Base-by-base conservation (phyloP, 2,113 vertebrate species). In the Tetraodon nigroviridis region DNA sequence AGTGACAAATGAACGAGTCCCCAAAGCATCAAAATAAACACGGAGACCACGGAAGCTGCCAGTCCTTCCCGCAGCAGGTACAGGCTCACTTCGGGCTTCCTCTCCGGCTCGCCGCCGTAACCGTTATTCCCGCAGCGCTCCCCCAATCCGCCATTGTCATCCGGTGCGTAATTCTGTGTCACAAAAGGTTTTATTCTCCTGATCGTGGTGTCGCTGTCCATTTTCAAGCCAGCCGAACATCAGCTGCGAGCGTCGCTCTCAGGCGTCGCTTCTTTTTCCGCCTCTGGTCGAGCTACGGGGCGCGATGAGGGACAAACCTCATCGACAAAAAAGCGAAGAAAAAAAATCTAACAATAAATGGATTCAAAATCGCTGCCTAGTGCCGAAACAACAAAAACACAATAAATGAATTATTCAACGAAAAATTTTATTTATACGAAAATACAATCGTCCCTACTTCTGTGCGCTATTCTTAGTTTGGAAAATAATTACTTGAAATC, bases 161-260 rank as follows among this genome's bases (percentile, higher is more conserved):
- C 51, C 15, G 62, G 55, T 2, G 6, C 47, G 32, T 75, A 79
- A 7, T 58, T 76, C 8, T 67, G 69, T 5, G 69, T 63, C 50
- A 64, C 76, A 13, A 64, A 55, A 15, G 76, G 6, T 75, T 88
- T 88, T 67, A 87, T 63, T 77, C 90, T 86, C 69, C 90, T 71
- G 59, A 92, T 54, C 8, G 89, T 61, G 53, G 83, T 88, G 68
- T 90, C 90, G 63, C 80, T 87, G 75, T 92, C 90, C 91, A 92
- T 92, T 50, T 48, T 84, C 55, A 37, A 72, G 80, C 45, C 68
- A 76, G 66, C 46, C 27, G 70, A 53, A 71, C 70, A 81, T 83
- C 76, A 61, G 77, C 71, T 58, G 61, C 69, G 40, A 53, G 59
- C 54, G 53, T 73, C 68, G 64, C 58, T 64, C 40, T 64, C 69